Percentiles rank a stretch among this genome's conserved stretches.
These are phyloP conservation scores for Anorthoa munda DNA, from an alignment of 2,888 invertebrate genomes.

Conservation along the genomic window DNA sequence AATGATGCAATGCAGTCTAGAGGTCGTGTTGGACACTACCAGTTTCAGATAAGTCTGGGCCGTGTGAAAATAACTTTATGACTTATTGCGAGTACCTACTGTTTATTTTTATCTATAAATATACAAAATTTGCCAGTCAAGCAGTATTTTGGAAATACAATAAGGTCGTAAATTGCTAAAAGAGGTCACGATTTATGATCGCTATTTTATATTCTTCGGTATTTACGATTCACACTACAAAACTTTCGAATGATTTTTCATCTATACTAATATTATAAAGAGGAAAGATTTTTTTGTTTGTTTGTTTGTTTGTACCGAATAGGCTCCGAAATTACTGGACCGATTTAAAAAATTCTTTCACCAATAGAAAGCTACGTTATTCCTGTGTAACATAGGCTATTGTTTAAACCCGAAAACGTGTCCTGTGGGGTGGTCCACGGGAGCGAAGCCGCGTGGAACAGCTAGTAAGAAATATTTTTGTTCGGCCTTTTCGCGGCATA, in stretches of 20 bases:
- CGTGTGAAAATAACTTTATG: conserved; percentile 44
- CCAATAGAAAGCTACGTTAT: no score
- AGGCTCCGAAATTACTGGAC: no score
- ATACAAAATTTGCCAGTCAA: conserved; percentile 11
- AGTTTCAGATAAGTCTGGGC: conserved; percentile 44
- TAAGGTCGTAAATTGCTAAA: neutral
- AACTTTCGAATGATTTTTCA: neutral
- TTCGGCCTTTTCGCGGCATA: neutral
- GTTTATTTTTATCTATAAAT: conserved; percentile 7
- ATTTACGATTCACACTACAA: neutral
- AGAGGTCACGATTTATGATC: no score
- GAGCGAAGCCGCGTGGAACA: no score
- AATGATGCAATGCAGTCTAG: conserved; percentile 55
- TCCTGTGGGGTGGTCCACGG: no score
- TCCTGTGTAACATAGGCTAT: no score
- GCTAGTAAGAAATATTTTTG: neutral
- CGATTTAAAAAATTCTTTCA: no score
- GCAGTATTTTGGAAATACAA: conserved; percentile 9
- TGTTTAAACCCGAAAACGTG: no score
- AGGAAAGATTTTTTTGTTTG: no score
- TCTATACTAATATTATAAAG: no score
- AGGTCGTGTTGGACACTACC: conserved; percentile 43
- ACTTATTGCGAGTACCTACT: conserved; percentile 20
- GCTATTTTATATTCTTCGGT: neutral
- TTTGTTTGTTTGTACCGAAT: no score